Evolutionary conservation across 2,888 invertebrate genomes (phyloP).

Genomic region (Drosophila colorata): DNA sequence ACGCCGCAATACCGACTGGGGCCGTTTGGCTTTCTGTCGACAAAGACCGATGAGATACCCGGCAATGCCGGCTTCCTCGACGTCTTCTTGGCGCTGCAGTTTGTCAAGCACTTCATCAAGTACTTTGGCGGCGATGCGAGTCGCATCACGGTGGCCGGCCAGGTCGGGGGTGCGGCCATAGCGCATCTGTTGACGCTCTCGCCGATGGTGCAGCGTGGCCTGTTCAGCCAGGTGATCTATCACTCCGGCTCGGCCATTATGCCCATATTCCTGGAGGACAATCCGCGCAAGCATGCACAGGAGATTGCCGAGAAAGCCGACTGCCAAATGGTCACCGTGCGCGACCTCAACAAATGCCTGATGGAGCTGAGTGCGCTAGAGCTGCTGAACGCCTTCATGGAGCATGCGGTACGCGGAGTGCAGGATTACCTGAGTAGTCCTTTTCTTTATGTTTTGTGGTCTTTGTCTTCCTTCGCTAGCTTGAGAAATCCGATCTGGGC

Average conservation of each 20-base stretch:
- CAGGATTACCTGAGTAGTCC: background rate
- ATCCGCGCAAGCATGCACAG: conserved; percentile 84
- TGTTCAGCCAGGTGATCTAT: conserved; percentile 86
- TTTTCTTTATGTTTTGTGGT: background rate
- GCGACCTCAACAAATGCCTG: conserved; percentile 80
- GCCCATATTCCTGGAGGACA: conserved; percentile 86
- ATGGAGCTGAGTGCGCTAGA: conserved; percentile 78
- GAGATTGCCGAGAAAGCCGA: conserved; percentile 83
- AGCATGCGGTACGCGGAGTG: conserved; percentile 75
- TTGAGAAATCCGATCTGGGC: conserved; percentile 79
- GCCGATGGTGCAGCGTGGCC: conserved; percentile 84
- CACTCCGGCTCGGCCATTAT: conserved; percentile 86
- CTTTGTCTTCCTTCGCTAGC: conserved; percentile 42
- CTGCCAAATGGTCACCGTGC: conserved; percentile 78
- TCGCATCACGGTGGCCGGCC: conserved; percentile 86
- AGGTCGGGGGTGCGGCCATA: conserved; percentile 86
- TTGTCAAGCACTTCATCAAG: conserved; percentile 85
- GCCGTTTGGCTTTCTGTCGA: conserved; percentile 86
- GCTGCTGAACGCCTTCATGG: conserved; percentile 78
- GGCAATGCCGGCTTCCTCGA: conserved; percentile 87
- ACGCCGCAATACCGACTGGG: conserved; percentile 86
- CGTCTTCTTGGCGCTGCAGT: conserved; percentile 86
- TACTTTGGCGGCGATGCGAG: conserved; percentile 86
- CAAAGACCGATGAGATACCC: conserved; percentile 86
- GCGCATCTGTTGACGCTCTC: conserved; percentile 85